A percentile compares a stretch with the other conserved stretches of the same genome.
phyloP scores from a whole-genome alignment of 2,113 vertebrate species.

The Caranx ignobilis region DNA sequence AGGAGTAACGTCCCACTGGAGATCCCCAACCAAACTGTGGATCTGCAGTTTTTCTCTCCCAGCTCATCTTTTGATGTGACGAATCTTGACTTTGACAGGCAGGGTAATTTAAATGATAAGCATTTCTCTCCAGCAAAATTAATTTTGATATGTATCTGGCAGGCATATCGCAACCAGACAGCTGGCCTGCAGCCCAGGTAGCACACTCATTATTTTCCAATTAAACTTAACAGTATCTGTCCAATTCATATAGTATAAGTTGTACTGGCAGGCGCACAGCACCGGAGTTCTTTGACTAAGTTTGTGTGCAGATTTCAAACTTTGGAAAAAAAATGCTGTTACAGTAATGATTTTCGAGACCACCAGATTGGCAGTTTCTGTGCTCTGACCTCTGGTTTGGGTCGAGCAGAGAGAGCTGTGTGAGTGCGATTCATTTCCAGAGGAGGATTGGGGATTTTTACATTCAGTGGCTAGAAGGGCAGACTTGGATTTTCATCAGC shows the following conservation, averaged over 20 bases:
- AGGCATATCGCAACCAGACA: slow-evolving; percentile 28
- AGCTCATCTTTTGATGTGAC: slow-evolving; percentile 32
- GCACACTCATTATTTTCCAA: slow-evolving; percentile 63
- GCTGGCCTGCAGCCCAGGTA: slow-evolving; percentile 48
- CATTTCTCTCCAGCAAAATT: slow-evolving; percentile 51
- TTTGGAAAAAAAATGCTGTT: neutral
- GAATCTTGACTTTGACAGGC: slow-evolving; percentile 33
- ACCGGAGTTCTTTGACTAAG: neutral
- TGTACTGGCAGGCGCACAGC: neutral
- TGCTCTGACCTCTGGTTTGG: neutral
- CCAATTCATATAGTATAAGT: slow-evolving; percentile 2
- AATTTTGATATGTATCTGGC: slow-evolving; percentile 54
- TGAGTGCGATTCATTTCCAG: neutral
- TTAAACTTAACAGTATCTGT: slow-evolving; percentile 44
- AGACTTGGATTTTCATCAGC: neutral
- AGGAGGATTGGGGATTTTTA: neutral
- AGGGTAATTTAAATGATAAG: slow-evolving; percentile 60
- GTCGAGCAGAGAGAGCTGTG: neutral
- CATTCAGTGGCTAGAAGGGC: neutral
- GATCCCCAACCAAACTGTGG: neutral
- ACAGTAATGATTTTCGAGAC: neutral
- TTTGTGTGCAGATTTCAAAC: neutral
- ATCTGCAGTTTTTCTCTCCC: slow-evolving; percentile 5
- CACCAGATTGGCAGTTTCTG: neutral
- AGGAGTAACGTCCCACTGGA: neutral